A percentile compares a stretch with the other conserved stretches of the same genome.
Conservation (phyloP, 1,140 invertebrate genomes). For the Thaumetopoea pityocampa region DNA sequence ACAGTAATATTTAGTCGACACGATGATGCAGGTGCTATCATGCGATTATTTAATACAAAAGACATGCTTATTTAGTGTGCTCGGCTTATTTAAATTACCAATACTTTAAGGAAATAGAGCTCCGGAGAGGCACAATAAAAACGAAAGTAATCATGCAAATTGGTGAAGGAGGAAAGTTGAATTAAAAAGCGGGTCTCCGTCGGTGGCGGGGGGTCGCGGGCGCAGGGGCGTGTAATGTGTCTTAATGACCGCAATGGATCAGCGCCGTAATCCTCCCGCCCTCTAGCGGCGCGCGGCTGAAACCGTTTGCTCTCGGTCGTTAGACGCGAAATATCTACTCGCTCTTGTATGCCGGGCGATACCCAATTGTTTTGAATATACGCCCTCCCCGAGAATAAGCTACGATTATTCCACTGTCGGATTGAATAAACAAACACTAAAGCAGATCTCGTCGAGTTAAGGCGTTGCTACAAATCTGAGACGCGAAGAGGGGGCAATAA, state of each 20-base stretch:
- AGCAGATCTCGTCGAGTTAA: slow-evolving; percentile 8
- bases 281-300: slow-evolving; percentile 16
- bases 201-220: slow-evolving; percentile 19
- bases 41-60: slow-evolving; percentile 14
- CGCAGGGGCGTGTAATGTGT: slow-evolving; percentile 43
- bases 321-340: slow-evolving; percentile 3
- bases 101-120: slow-evolving; percentile 25
- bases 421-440: slow-evolving; percentile 15
- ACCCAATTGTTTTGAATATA: slow-evolving; percentile 17
- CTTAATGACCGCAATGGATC: slow-evolving; percentile 70
- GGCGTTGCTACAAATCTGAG: slow-evolving; percentile 12
- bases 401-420: slow-evolving; percentile 6
- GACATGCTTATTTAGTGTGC: slow-evolving; percentile 17
- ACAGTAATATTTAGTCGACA: too few relatives aligned
- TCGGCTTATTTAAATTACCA: slow-evolving; percentile 18
- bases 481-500: slow-evolving; percentile 10
- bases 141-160: slow-evolving; percentile 73
- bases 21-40: too few relatives aligned
- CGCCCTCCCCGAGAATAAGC: slow-evolving; percentile 5
- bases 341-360: slow-evolving; percentile 3
- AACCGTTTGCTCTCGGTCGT: slow-evolving; percentile 41
- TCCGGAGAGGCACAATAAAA: slow-evolving; percentile 56
- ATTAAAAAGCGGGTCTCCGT: slow-evolving; percentile 59
- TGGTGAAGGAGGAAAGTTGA: slow-evolving; percentile 65
- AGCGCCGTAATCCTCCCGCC: slow-evolving; percentile 40